A percentile compares a stretch with the other conserved stretches of the same genome.
These are phyloP conservation scores for Pyrrhosoma nymphula DNA, from an alignment of 2,888 invertebrate genomes.

Conservation along the genomic window DNA sequence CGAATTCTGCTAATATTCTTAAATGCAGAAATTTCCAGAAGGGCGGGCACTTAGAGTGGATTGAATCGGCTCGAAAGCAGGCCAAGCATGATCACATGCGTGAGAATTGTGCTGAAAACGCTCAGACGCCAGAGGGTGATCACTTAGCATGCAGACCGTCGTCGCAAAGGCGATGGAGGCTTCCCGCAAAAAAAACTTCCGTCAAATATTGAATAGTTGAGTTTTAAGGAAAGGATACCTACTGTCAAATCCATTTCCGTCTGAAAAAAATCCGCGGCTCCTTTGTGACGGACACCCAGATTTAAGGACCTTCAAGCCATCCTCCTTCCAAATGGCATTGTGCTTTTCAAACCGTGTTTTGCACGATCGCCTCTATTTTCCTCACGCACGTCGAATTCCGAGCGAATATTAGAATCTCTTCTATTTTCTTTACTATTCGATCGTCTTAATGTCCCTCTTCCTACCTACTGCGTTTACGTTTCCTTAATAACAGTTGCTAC, in stretches of 20 bases:
- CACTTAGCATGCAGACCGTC: constrained; percentile 1
- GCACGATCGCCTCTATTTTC: neutral
- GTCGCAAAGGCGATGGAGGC: neutral
- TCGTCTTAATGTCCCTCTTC: too few species aligned
- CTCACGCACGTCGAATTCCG: neutral
- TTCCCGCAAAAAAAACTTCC: neutral
- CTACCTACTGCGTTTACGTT: too few species aligned
- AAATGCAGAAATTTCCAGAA: neutral
- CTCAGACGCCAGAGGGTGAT: neutral
- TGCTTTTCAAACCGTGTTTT: neutral
- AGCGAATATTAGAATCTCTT: neutral
- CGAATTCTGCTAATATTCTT: neutral
- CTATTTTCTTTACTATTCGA: neutral
- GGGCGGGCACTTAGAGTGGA: neutral
- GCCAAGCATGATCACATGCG: neutral
- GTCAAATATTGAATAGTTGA: neutral
- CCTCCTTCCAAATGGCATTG: neutral
- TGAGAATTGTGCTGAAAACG: neutral
- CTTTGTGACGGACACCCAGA: neutral
- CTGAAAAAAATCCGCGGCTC: neutral
- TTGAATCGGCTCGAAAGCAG: neutral
- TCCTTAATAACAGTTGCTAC: too few species aligned
- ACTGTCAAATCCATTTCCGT: neutral
- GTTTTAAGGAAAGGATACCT: neutral
- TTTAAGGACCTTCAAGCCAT: neutral